Conservation (phyloP, 2,888 invertebrate genomes). For the Xestoiulus laeticollis region DNA sequence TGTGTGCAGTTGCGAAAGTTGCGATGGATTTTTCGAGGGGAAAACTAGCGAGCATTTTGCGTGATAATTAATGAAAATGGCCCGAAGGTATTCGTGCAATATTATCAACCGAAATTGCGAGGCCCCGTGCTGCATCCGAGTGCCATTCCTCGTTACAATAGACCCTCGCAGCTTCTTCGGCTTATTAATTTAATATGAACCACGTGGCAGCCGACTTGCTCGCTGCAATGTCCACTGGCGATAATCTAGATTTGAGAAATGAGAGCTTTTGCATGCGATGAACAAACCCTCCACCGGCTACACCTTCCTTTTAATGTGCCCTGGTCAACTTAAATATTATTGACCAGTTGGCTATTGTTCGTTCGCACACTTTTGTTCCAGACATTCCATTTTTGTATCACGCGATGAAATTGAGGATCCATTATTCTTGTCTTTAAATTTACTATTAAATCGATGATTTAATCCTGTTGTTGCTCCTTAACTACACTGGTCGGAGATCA, state of each 20-base stretch:
- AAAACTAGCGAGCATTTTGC: not conserved
- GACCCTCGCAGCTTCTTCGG: not conserved
- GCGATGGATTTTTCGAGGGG: constrained; percentile 4
- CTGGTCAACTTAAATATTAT: not conserved
- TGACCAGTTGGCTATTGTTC: not conserved
- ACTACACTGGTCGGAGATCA: too few species aligned
- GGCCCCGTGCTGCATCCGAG: not conserved
- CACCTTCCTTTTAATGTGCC: too few species aligned
- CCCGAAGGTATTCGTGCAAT: constrained; percentile 13
- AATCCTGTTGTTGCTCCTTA: too few species aligned
- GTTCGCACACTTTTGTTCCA: too few species aligned
- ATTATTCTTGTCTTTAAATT: too few species aligned
- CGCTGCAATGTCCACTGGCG: not conserved
- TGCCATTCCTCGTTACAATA: not conserved
- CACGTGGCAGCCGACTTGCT: not conserved
- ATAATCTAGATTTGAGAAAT: not conserved
- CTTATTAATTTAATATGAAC: not conserved
- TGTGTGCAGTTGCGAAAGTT: not conserved
- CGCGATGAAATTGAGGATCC: too few species aligned
- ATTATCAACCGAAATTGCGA: constrained; percentile 3
- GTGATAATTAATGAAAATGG: constrained; percentile 29
- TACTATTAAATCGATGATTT: too few species aligned
- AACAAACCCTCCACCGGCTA: too few species aligned
- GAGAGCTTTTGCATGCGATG: constrained; percentile 2
- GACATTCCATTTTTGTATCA: too few species aligned